phyloP scores from a whole-genome alignment of 2,113 vertebrate species.

The Odontesthes bonariensis region DNA sequence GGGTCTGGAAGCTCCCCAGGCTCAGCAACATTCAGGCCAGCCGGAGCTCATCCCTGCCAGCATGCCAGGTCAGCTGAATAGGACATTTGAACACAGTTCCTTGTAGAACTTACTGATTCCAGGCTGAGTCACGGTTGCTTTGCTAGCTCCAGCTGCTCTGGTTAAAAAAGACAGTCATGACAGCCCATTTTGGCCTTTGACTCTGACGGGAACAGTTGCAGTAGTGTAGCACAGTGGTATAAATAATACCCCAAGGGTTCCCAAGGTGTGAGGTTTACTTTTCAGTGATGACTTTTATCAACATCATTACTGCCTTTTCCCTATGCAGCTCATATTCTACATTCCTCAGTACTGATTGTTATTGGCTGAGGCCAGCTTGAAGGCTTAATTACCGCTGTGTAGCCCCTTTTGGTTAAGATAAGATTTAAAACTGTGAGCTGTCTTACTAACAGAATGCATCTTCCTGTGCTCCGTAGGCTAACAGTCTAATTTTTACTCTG shows the following conservation, averaged over 20 bases:
- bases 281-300: neutral
- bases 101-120: neutral
- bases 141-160: neutral
- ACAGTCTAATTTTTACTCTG: slow-evolving; percentile 20
- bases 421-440: neutral
- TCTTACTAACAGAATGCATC: slow-evolving; percentile 35
- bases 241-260: neutral
- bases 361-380: neutral
- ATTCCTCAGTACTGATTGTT: neutral
- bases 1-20: slow-evolving; percentile 89
- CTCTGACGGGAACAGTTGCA: slow-evolving; percentile 2
- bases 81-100: neutral
- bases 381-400: neutral
- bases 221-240: neutral
- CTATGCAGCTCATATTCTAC: neutral
- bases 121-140: neutral
- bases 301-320: neutral
- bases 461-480: slow-evolving; percentile 29
- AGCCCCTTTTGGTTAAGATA: neutral
- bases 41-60: slow-evolving; percentile 85
- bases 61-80: slow-evolving; percentile 89
- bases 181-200: neutral
- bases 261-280: neutral
- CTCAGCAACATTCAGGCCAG: slow-evolving; percentile 86
- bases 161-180: neutral